Evolutionary conservation across 2,797 vertebrate species (phyloP), one percentile per base, ranked within the genome.

Genomic region (Iguana delicatissima): DNA sequence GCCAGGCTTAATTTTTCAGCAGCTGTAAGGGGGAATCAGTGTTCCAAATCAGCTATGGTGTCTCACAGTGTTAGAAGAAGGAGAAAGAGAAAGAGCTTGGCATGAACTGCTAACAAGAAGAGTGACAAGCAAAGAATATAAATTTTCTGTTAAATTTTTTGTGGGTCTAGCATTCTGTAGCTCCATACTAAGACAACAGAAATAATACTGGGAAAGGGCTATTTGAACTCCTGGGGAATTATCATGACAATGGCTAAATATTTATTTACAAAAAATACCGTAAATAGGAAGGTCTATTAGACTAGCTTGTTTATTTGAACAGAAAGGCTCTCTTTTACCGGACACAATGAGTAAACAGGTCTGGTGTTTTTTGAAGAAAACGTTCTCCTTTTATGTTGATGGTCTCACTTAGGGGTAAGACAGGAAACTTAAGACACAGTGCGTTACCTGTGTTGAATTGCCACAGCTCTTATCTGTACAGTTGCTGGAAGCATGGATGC

Each of bases 51-150:
- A 79, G 91, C 29, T 83, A 72, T 91, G 88, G 80, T 92, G 18
- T 77, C 26, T 62, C 16, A n/a, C 46, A 62, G 55, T 59, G 35
- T 82, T 38, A 52, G 7, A n/a, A 90, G 74, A 26, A 94, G 85
- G 92, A 90, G 87, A 91, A 74, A 26, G 85, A 89, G 93, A 91
- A 93, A 81, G 52, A 13, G 26, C 69, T 92, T 93, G 94, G 91
- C 93, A 92, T 59, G 91, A 10, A 62, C 72, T 95, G 91, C 91
- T 93, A 62, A 46, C 8, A 95, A 95, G 94, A 93, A 95, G 94
- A 69, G 46, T 16, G 93, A 92, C 57, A 81, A 94, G 80, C 85
- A 92, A 79, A 92, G 95, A 94, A 95, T 96, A 92, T 96, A 96
- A 96, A 89, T 76, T 90, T 89, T 67, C 79, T 91, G 93, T 94